Evolutionary conservation across 2,113 vertebrate genomes (phyloP), one percentile per base, ranked within the genome.

Genomic region (Boleophthalmus pectinirostris): DNA sequence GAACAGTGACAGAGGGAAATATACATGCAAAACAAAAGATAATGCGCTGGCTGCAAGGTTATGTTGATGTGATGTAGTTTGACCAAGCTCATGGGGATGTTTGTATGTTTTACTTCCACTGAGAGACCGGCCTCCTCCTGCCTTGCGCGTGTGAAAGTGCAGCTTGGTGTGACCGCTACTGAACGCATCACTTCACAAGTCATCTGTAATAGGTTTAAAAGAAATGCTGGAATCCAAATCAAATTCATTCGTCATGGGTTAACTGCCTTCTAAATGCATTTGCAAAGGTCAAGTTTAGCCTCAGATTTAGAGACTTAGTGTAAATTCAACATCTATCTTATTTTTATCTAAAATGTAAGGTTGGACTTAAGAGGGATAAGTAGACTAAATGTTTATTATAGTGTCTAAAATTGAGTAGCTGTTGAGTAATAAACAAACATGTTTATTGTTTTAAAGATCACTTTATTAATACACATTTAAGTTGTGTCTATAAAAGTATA

Each of bases 1-100:
- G 15, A 70, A 21, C 9, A 73, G 38, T 60, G 56, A 58, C 75
- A 75, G 13, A 33, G 24, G 21, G 16, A 47, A 70, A 78, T 57
- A 61, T 43, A 24, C 24, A 67, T 57, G 20, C 38, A 73, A 56
- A 75, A 66, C 23, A 70, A 53, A 71, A 29, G 23, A 5, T 60
- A 65, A 83, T 57, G 35, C 54, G 70, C 64, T 12, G 35, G 54
- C 74, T 65, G 0, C 74, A n/a, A 77, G 58, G 67, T 20, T 64
- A 66, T 63, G 38, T 53, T 70, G 74, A 64, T 79, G 64, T 20
- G 58, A 71, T 66, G 33, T 29, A 70, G 74, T 51, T 79, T 73
- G 14, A 43, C 77, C 77, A 20, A 29, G 69, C 67, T 24, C 54
- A 69, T 74, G 63, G 49, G 24, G 0, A 35, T 38, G 7, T 24